Base-by-base conservation (phyloP, 1,140 invertebrate species). In the Drosophila miranda region DNA sequence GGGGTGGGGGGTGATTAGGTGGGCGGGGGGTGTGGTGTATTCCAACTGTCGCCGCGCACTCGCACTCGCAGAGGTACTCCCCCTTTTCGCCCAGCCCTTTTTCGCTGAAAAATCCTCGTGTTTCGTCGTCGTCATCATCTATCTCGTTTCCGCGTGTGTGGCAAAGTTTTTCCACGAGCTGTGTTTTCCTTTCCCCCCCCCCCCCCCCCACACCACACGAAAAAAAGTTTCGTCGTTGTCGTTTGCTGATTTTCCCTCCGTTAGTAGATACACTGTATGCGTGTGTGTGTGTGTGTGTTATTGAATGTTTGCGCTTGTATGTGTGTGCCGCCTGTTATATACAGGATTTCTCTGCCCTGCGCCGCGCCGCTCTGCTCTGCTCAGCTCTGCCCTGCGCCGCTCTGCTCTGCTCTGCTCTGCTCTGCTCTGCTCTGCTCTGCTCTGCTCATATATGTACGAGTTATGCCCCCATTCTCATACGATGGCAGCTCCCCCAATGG, bases 121-220 rank as follows among this genome's bases (percentile, higher is more conserved):
- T 49, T 44, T 73, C 54, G 41, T 77, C 54, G 41, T 77, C 61
- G 52, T 63, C 68, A 63, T 74, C 82, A 86, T 68, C 82, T 75
- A 77, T 86, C 81, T 77, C 81, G 55, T 80, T 86, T 73, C 58
- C 64, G 58, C 82, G 77, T 86, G 50, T 86, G 77, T 75, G 77
- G 49, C 26, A 75, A 86, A 86, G 50, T 81, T 87, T 84, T 86
- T 86, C 73, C 78, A 68, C 81, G 69, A 69, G 45, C 72, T 64
- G 50, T 86, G 68, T 67, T 84, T 86, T 83, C 55, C 51, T 63
- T 63, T 16, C 16, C 16, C 16, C 16, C 16, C 16, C 16, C 0
- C 16, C 16, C 0, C 0, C 16, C 16, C 16, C 0, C 16, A 16
- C 16, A 16, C 16, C 16, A 70, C 81, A 66, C 72, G 64, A 77